Evolutionary conservation across 2,888 invertebrate species (phyloP).

Genomic region (Anodontia alba): DNA sequence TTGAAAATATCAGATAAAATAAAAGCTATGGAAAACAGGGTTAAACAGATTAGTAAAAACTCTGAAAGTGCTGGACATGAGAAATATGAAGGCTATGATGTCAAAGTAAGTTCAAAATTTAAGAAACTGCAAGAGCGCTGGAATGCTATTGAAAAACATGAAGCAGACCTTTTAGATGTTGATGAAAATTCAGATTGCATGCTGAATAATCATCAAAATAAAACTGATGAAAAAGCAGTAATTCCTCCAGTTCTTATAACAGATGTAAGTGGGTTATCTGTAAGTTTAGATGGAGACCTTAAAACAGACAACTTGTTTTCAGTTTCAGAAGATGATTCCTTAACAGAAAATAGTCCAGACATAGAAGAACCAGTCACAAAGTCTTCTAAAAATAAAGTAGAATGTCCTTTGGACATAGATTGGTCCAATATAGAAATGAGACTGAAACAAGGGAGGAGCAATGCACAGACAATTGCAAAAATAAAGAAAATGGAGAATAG

Average conservation of each 20-base stretch:
- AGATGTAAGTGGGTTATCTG: too few relatives aligned
- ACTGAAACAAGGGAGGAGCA: background rate
- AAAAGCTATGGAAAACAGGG: slow-evolving; percentile 33
- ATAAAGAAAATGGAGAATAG: too few relatives aligned
- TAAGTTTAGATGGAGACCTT: too few relatives aligned
- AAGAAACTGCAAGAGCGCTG: slow-evolving; percentile 54
- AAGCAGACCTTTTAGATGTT: slow-evolving; percentile 51
- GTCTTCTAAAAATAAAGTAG: too few relatives aligned
- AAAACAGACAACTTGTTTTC: too few relatives aligned
- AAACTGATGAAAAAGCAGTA: background rate
- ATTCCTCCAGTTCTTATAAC: too few relatives aligned
- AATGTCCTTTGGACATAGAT: too few relatives aligned
- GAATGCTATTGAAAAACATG: slow-evolving; percentile 52
- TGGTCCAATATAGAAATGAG: background rate
- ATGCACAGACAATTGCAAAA: background rate
- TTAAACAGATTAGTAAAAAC: background rate
- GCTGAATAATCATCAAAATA: background rate
- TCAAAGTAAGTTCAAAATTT: slow-evolving; percentile 42
- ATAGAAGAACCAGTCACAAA: too few relatives aligned
- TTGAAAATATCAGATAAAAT: slow-evolving; percentile 9
- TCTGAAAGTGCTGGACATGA: slow-evolving; percentile 11
- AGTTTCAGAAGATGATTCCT: too few relatives aligned
- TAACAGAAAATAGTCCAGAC: too few relatives aligned
- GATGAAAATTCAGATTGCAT: slow-evolving; percentile 27
- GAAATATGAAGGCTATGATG: slow-evolving; percentile 11